Evolutionary conservation across 2,113 vertebrate species (phyloP), one percentile per base, ranked within the genome.

Genomic region (Balaeniceps rex): DNA sequence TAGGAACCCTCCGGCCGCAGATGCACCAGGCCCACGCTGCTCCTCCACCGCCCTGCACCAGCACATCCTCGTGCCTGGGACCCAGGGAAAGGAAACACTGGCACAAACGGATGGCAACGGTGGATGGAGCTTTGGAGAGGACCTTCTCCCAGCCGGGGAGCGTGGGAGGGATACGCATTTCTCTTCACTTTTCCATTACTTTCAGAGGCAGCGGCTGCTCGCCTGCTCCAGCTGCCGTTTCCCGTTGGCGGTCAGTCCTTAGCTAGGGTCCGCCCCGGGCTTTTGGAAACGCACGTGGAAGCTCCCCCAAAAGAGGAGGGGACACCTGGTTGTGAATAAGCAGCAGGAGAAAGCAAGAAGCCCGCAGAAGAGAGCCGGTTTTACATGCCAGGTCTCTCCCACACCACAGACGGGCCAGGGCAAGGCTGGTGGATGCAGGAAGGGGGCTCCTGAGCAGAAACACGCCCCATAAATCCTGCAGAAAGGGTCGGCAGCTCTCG

Each of bases 161-260:
- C 17, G 29, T 0, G 4, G 44, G 34, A 68, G 34, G 54, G 19
- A 42, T 3, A 18, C 0, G 0, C 7, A 11, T 33, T 75, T 34
- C 46, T 38, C 44, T 64, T 42, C 14, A 2, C 19, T 64, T 77
- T 34, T 19, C 65, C 22, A 31, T 34, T n/a, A 8, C 9, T 44
- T 54, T 19, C 26, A 34, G n/a, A 28, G 63, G 63, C 63, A 57
- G 2, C 33, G 42, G 47, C 70, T 57, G 65, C 57, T 90, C 4
- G 2, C 63, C 51, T 3, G 0, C 44, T 49, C 57, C 60, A 29
- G 29, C 54, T 87, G 86, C 65, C 9, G 3, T 14, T 40, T 54
- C 36, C 44, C 54, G 1, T 9, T 19, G 51, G 29, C 6, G 2
- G 34, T 19, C 55, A 58, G 36, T 31, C 19, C 34, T 63, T n/a